These are phyloP conservation scores for Stegophylla sp. DNA, from an alignment of 2,888 invertebrate genomes.

Conservation along the genomic window DNA sequence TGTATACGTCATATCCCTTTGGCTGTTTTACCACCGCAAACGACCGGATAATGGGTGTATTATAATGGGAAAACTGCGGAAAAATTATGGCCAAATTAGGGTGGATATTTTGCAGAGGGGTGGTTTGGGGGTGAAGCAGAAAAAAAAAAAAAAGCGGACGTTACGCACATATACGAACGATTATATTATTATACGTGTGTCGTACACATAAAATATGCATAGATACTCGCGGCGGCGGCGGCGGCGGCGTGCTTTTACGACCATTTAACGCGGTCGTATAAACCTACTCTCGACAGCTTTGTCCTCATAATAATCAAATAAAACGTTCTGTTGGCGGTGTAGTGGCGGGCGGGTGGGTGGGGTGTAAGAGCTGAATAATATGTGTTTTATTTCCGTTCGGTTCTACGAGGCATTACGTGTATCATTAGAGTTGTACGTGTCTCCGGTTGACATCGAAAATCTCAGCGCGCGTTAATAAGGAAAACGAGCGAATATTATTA, in stretches of 20 bases:
- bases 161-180: too few relatives aligned
- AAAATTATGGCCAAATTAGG: slow-evolving; percentile 9
- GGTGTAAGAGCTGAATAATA: not conserved
- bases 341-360: not conserved
- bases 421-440: not conserved
- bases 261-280: slow-evolving; percentile 18
- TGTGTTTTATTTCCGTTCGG: not conserved
- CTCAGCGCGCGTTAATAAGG: not conserved
- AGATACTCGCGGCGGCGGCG: too few relatives aligned
- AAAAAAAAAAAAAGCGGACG: too few relatives aligned
- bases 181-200: not conserved
- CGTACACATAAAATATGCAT: slow-evolving; percentile 14
- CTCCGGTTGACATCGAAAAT: not conserved
- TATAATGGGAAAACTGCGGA: not conserved
- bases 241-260: slow-evolving; percentile 12
- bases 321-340: not conserved
- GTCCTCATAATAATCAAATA: slow-evolving; percentile 21
- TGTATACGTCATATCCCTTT: not conserved
- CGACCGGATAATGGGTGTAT: not conserved
- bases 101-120: not conserved
- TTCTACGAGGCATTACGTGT: not conserved
- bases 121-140: too few relatives aligned
- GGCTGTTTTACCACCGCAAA: slow-evolving; percentile 29
- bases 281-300: slow-evolving; percentile 32
- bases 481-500: not conserved